A percentile compares a stretch with the other conserved stretches of the same genome.
Evolutionary conservation across 2,797 vertebrate genomes (phyloP).

Genomic region (Eleutherodactylus coqui): DNA sequence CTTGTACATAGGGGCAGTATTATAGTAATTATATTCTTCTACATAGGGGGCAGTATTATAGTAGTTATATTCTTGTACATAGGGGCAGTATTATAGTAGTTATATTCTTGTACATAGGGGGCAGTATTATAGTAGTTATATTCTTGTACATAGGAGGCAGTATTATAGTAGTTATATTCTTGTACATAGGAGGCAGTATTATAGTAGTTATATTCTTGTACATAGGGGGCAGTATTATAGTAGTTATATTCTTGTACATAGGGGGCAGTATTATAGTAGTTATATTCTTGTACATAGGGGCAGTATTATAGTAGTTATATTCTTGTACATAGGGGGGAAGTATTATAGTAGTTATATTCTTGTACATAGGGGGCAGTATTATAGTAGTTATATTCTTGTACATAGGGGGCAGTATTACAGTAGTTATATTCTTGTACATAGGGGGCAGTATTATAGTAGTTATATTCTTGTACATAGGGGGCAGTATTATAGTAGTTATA

Average conservation of each 20-base stretch:
- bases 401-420: not conserved
- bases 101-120: no score
- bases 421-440: conserved; percentile 10
- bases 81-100: no score
- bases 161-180: conserved; percentile 17
- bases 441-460: not conserved
- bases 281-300: conserved; percentile 18
- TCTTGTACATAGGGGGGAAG: no score
- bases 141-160: not conserved
- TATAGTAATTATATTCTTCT: no score
- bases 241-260: conserved; percentile 18
- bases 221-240: conserved; percentile 7
- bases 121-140: conserved; percentile 6
- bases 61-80: no score
- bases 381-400: conserved; percentile 22
- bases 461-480: not conserved
- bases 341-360: no score
- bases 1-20: no score
- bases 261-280: conserved; percentile 16
- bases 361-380: no score
- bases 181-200: conserved; percentile 1
- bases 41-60: no score
- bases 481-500: not conserved
- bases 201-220: conserved; percentile 16
- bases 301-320: no score